Conservation (phyloP, 2,113 vertebrate species). For the Alexandromys fortis region DNA sequence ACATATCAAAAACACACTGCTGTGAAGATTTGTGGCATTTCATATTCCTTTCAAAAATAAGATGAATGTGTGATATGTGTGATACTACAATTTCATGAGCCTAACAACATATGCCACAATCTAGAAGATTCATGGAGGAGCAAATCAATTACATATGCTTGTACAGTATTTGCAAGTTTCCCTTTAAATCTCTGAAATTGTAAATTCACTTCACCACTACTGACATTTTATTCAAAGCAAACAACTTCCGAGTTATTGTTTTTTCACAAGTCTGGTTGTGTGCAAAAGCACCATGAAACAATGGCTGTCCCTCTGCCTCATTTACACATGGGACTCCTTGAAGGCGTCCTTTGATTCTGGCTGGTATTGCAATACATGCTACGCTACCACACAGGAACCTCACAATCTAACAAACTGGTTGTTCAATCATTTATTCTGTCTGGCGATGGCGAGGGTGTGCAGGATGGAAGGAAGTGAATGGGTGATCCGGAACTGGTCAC, state of each 20-base stretch:
- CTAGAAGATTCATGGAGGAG: slow-evolving; percentile 34
- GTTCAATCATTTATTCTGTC: not conserved
- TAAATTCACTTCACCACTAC: slow-evolving; percentile 29
- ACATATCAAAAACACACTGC: not conserved
- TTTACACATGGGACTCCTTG: not conserved
- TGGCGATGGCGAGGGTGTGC: not conserved
- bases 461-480: not conserved
- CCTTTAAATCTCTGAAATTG: slow-evolving; percentile 34
- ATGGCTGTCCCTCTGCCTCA: not conserved
- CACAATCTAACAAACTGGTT: not conserved
- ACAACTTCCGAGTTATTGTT: not conserved
- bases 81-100: not conserved
- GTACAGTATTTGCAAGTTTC: slow-evolving; percentile 29
- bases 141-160: not conserved
- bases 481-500: not conserved
- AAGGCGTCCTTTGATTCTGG: not conserved
- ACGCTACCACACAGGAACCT: not conserved
- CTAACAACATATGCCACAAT: slow-evolving; percentile 13
- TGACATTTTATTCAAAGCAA: slow-evolving; percentile 22
- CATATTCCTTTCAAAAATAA: not conserved
- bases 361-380: not conserved
- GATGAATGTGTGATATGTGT: not conserved
- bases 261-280: not conserved
- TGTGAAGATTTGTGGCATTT: slow-evolving; percentile 1
- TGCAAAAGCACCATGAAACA: not conserved